Percentiles rank a stretch among this genome's conserved stretches.
phyloP scores from a whole-genome alignment of 2,797 vertebrate species.

The Echiichthys vipera region DNA sequence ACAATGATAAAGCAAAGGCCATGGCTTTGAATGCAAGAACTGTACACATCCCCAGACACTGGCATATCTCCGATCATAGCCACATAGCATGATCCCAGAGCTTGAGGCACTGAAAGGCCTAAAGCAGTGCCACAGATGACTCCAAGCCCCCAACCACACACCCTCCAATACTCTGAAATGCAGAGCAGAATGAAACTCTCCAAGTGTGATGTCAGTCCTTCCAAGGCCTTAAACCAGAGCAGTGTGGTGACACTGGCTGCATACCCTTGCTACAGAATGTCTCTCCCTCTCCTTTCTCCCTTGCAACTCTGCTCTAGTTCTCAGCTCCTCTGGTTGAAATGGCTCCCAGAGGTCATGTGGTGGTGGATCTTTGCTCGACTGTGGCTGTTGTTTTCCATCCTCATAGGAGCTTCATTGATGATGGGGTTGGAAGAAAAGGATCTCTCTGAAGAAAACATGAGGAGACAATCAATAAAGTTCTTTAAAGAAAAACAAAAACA shows the following conservation, averaged over 20 bases:
- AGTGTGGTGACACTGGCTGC: slow-evolving; percentile 52
- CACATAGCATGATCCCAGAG: slow-evolving; percentile 43
- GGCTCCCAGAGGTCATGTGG: slow-evolving; percentile 36
- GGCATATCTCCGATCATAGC: slow-evolving; percentile 47
- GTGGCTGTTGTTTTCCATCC: slow-evolving; percentile 13
- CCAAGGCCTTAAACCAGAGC: slow-evolving; percentile 59
- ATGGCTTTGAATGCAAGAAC: slow-evolving; percentile 32
- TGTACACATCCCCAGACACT: slow-evolving; percentile 29
- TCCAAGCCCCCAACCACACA: slow-evolving; percentile 54
- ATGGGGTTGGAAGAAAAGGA: slow-evolving; percentile 15
- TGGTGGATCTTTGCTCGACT: slow-evolving; percentile 23
- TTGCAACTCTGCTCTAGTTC: slow-evolving; percentile 38
- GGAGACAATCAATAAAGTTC: not conserved
- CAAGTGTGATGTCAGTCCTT: slow-evolving; percentile 77
- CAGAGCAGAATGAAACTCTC: slow-evolving; percentile 48
- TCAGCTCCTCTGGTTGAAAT: slow-evolving; percentile 48
- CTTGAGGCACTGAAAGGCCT: slow-evolving; percentile 49
- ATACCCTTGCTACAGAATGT: slow-evolving; percentile 8
- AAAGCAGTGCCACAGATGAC: slow-evolving; percentile 55
- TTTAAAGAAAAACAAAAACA: too few relatives aligned
- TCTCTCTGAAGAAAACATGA: not conserved
- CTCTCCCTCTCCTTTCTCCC: slow-evolving; percentile 27
- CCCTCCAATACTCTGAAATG: slow-evolving; percentile 25
- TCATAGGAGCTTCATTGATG: slow-evolving; percentile 6
- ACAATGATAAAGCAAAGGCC: slow-evolving; percentile 37